Base-by-base conservation (phyloP, 2,113 vertebrate genomes). In the Lagopus muta region DNA sequence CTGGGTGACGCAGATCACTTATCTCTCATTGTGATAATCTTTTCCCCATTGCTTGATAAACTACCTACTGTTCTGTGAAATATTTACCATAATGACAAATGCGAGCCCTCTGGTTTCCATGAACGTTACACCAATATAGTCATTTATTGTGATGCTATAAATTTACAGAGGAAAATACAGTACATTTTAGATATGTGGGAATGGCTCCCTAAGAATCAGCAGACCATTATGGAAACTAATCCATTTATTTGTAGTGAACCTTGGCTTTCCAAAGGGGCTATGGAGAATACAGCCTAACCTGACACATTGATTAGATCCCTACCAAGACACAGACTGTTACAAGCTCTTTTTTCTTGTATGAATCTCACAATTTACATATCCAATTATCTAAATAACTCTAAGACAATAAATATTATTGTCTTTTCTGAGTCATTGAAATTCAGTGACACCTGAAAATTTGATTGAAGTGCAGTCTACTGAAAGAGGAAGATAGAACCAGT, bases 401-500 rank as follows among this genome's bases (percentile, higher is more conserved):
- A 45, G 48, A 30, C 45, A 75, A 76, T 89, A 25, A 10, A n/a
- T 28, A 28, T 45, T 69, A 24, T 17, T 15, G 57, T 20, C 57
- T 50, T 75, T 11, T 50, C 80, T 64, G 15, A 72, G n/a, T 43
- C 21, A 54, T 78, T 71, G 81, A 86, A 90, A 93, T 85, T 45
- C 27, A 48, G 22, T 42, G 58, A 69, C 81, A 73, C 73, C 89
- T 92, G 84, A 74, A 90, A 90, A 89, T 72, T 27, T 75, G 83
- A 86, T 64, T 81, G 69, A 7, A 3, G 12, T 75, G n/a, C 0
- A 0, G 64, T 75, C 70, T 90, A 64, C 61, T 38, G 69, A 27
- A 36, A 48, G n/a, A 67, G 71, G 40, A 67, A 72, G 45, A 30
- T 69, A 71, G 81, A 83, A 80, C 65, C 69, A 40, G 70, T 8